Evolutionary conservation across 92 coral and sea anemone genomes (phyloP), one percentile per base, ranked within the genome.

Genomic region (Chrysogorgia sp.): DNA sequence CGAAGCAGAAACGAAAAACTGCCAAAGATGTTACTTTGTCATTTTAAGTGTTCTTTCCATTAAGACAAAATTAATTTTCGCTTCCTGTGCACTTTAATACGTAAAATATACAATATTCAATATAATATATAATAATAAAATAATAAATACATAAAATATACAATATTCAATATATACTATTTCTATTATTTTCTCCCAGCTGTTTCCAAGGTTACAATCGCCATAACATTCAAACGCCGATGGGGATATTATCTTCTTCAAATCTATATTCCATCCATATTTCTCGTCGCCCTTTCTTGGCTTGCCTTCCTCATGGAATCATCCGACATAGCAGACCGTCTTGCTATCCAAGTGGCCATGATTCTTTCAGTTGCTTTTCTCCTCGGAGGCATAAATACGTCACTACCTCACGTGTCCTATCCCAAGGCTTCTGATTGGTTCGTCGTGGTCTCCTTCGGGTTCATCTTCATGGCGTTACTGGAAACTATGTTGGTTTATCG

Each of bases 401-500:
- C 90, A 19, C 58, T 89, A 75, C 93, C 93, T 0, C 83, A 77
- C 21, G 90, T 89, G 74, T 86, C 90, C 75, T 89, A 89, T 40
- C 80, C 93, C 33, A 89, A 89, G 74, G 93, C 93, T 21, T 64
- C 87, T 17, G 93, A 89, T 34, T 86, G 90, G 90, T 89, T 83
- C 56, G 64, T 89, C 0, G 43, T 86, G 26, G 75, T 69, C 20
- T 89, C 93, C 22, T 89, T 89, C 80, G 81, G 71, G 8, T 89
- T 89, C 71, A 74, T 89, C 32, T 89, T 89, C 32, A 20, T 89
- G 72, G 84, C 93, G 9, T 80, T 89, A 52, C 49, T 89, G 24
- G 88, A 89, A 70, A 89, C 90, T 22, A 81, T 89, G 81, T 52
- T 80, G 1, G 88, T 84, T 31, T 89, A 66, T 80, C 60, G 84